Conservation (phyloP, 92 coral and sea anemone genomes). For the Bergia puertoricense region DNA sequence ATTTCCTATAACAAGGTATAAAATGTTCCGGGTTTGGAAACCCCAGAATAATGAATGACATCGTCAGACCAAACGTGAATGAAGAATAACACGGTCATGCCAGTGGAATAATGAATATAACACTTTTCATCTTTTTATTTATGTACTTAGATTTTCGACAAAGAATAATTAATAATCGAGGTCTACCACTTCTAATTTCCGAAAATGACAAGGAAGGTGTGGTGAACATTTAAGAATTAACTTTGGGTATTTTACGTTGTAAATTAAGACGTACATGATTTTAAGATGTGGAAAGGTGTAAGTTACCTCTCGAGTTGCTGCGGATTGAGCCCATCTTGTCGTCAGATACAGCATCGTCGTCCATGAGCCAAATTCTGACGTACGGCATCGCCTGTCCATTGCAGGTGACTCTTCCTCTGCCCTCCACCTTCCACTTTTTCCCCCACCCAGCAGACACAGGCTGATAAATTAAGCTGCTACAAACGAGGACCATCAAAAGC, state of each 20-base stretch:
- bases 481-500: background rate
- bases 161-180: no score
- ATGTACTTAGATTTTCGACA: no score
- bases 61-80: no score
- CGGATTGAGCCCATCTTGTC: slow-evolving; percentile 26
- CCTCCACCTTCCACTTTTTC: slow-evolving; percentile 35
- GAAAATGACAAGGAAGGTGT: no score
- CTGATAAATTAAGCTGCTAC: background rate
- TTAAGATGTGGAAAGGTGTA: background rate
- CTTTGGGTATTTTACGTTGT: background rate
- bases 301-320: background rate
- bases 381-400: slow-evolving; percentile 39
- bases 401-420: slow-evolving; percentile 36
- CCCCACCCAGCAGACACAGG: slow-evolving; percentile 13
- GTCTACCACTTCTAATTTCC: no score
- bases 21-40: no score
- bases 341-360: slow-evolving; percentile 27
- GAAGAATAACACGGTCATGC: no score
- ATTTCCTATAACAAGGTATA: no score
- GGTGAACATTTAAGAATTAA: background rate
- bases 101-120: no score
- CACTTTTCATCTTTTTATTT: no score
- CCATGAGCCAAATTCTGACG: slow-evolving; percentile 31
- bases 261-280: background rate
- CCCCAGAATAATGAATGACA: no score